Conservation (phyloP, 1,140 invertebrate genomes). For the Phocides pigmalion region DNA sequence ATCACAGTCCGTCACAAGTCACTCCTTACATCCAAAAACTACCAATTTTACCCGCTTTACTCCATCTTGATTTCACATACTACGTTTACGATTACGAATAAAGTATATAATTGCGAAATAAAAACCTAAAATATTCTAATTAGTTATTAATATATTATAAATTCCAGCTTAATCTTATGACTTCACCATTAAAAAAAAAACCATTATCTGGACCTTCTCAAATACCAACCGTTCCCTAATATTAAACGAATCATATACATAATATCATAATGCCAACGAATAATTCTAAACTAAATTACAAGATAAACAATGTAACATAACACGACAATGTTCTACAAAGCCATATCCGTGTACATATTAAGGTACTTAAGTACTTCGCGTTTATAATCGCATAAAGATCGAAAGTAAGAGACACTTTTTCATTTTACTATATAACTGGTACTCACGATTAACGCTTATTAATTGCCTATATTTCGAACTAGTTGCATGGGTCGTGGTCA, state of each 20-base stretch:
- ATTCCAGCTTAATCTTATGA: too few species aligned
- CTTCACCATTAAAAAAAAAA: too few species aligned
- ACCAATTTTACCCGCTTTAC: neutral
- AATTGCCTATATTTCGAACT: too few species aligned
- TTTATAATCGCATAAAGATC: too few species aligned
- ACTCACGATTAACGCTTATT: too few species aligned
- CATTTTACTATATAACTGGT: too few species aligned
- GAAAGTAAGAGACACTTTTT: too few species aligned
- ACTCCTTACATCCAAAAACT: neutral
- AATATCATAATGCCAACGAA: neutral
- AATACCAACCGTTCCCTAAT: neutral
- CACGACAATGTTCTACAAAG: neutral
- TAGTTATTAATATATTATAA: too few species aligned
- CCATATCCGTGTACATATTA: neutral
- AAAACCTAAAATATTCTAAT: neutral
- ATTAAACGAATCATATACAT: neutral
- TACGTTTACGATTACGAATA: neutral
- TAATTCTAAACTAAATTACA: neutral
- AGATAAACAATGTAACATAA: too few species aligned
- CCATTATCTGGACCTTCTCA: too few species aligned
- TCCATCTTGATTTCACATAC: neutral
- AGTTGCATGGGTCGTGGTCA: too few species aligned
- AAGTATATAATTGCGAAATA: neutral
- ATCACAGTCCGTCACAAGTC: conserved; percentile 13
- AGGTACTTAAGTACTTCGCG: neutral